These are phyloP conservation scores for Todus mexicanus DNA, from an alignment of 2,797 vertebrate species.

Conservation along the genomic window DNA sequence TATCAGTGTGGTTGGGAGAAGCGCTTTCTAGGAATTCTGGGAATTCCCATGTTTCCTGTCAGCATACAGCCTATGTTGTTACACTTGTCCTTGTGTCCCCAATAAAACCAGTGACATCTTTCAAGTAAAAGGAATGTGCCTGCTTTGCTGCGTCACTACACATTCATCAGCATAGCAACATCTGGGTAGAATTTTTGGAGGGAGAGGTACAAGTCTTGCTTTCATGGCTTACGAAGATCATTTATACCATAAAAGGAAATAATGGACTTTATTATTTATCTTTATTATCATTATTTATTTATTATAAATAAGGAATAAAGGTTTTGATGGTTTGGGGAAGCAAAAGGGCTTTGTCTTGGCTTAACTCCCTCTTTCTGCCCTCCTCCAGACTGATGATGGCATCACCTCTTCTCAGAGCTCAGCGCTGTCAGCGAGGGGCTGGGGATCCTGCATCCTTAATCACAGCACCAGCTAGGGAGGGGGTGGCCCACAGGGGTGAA, in stretches of 20 bases:
- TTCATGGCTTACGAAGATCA: background rate
- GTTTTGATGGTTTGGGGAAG: background rate
- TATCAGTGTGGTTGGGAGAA: background rate
- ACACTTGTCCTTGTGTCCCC: background rate
- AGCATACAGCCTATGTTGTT: background rate
- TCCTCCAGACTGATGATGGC: background rate
- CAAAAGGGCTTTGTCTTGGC: background rate
- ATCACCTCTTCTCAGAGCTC: background rate
- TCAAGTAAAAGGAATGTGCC: background rate
- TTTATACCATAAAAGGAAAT: background rate
- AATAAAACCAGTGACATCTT: background rate
- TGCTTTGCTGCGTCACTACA: background rate
- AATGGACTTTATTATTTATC: background rate
- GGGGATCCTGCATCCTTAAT: conserved; percentile 5
- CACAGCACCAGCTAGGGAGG: background rate
- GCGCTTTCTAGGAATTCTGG: background rate
- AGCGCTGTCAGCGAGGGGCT: background rate
- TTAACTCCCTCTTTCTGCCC: background rate
- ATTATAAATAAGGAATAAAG: background rate
- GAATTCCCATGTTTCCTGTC: background rate
- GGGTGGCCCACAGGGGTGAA: background rate
- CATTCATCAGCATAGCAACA: background rate
- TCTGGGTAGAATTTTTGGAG: background rate
- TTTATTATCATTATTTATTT: background rate
- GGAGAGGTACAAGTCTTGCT: background rate